Evolutionary conservation across 1,140 invertebrate species (phyloP).

Genomic region (Euschistus heros): DNA sequence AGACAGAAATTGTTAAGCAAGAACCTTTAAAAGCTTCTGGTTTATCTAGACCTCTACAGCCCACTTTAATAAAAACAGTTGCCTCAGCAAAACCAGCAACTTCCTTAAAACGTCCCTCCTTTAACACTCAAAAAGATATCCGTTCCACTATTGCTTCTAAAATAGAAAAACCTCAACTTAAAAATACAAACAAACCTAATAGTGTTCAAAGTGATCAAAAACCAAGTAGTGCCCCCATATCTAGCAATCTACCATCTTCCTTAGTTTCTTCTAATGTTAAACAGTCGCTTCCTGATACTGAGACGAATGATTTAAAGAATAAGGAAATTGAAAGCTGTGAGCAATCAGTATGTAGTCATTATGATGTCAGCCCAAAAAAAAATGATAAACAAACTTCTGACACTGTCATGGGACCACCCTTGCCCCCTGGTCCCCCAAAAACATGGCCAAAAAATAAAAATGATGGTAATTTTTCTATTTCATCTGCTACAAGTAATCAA

Average conservation of each 20-base stretch:
- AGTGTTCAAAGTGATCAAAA: not conserved
- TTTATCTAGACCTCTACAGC: not conserved
- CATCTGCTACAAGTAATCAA: not conserved
- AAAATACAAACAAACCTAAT: too few relatives aligned
- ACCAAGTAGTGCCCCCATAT: not conserved
- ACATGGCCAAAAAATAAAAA: constrained; percentile 6
- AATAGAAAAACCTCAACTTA: not conserved
- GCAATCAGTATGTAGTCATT: too few relatives aligned
- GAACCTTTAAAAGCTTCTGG: constrained; percentile 2
- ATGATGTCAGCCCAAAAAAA: too few relatives aligned
- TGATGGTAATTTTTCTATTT: not conserved
- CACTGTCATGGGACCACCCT: not conserved
- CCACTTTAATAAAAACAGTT: not conserved
- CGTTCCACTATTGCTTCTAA: not conserved
- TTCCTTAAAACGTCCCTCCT: not conserved
- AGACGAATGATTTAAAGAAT: too few relatives aligned
- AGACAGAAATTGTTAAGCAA: not conserved
- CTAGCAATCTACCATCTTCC: not conserved
- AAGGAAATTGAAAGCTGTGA: too few relatives aligned
- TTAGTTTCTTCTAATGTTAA: too few relatives aligned
- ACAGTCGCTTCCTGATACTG: too few relatives aligned
- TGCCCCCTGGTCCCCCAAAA: not conserved
- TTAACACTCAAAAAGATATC: not conserved
- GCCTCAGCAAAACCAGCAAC: not conserved
- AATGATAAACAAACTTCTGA: too few relatives aligned